These are phyloP conservation scores for Catocala nupta DNA, from an alignment of 2,888 invertebrate species.

Conservation along the genomic window DNA sequence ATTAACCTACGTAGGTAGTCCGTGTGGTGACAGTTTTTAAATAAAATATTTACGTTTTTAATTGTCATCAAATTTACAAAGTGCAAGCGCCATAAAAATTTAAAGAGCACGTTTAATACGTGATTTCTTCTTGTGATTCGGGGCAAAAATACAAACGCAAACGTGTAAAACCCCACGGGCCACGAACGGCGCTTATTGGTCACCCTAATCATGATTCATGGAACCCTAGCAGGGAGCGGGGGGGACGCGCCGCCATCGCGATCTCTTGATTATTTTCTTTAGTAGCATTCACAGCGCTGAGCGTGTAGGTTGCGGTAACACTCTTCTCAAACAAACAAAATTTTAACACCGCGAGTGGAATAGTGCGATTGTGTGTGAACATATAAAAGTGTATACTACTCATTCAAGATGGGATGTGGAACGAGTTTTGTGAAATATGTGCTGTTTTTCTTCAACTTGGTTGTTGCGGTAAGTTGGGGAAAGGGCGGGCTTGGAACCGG, in stretches of 20 bases:
- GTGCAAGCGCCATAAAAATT: too few species aligned
- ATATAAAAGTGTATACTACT: slow-evolving; percentile 74
- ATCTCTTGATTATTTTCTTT: slow-evolving; percentile 72
- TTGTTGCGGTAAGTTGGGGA: slow-evolving; percentile 91
- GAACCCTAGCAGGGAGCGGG: slow-evolving; percentile 56
- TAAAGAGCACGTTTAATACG: too few species aligned
- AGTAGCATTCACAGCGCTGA: slow-evolving; percentile 72
- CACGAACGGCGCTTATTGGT: slow-evolving; percentile 42
- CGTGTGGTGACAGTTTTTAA: too few species aligned
- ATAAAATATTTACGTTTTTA: too few species aligned
- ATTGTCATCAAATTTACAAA: not conserved
- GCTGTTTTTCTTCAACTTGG: slow-evolving; percentile 92
- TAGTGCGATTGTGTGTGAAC: slow-evolving; percentile 78
- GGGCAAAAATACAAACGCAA: too few species aligned
- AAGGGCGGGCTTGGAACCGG: slow-evolving; percentile 76
- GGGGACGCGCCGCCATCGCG: slow-evolving; percentile 77
- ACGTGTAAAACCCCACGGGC: slow-evolving; percentile 41
- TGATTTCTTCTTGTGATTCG: too few species aligned
- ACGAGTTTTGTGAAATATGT: slow-evolving; percentile 93
- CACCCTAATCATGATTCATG: slow-evolving; percentile 65
- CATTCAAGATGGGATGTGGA: slow-evolving; percentile 89
- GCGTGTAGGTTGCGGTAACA: slow-evolving; percentile 51
- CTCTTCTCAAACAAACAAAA: slow-evolving; percentile 51
- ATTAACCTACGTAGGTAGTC: too few species aligned
- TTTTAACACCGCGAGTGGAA: slow-evolving; percentile 73